phyloP scores from a whole-genome alignment of 2,888 invertebrate species.

The Volucella inanis region DNA sequence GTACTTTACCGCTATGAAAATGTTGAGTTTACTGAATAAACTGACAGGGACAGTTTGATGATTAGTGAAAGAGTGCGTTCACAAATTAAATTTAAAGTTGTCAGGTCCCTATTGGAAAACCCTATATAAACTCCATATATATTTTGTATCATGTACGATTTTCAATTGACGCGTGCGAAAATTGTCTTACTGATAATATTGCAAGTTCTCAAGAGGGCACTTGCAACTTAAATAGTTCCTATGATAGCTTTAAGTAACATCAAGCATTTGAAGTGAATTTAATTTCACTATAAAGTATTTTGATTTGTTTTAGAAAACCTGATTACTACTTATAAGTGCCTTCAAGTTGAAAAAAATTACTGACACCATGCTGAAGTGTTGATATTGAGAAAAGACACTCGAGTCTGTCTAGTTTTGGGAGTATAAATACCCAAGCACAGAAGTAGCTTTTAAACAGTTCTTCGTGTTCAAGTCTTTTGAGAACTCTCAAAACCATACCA shows the following conservation, averaged over 20 bases:
- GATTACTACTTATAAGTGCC: constrained; percentile 9
- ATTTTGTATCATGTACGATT: background rate
- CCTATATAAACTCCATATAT: no score
- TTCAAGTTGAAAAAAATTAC: constrained; percentile 25
- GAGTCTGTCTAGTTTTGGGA: background rate
- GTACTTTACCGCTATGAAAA: no score
- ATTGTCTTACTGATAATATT: background rate
- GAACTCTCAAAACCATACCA: background rate
- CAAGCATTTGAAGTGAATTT: no score
- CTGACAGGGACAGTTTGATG: no score
- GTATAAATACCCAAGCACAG: constrained; percentile 6
- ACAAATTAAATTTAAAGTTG: no score
- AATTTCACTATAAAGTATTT: no score
- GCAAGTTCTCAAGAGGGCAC: background rate
- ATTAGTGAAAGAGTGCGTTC: no score
- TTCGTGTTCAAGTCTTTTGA: background rate
- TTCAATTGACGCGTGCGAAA: constrained; percentile 17
- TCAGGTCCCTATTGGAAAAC: no score
- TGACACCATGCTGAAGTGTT: constrained; percentile 22
- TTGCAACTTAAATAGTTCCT: background rate
- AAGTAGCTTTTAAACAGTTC: background rate
- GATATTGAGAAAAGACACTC: constrained; percentile 11
- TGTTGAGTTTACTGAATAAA: no score
- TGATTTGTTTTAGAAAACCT: background rate
- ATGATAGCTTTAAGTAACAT: background rate